Evolutionary conservation across 1,140 invertebrate genomes (phyloP).

Genomic region (Caligus rogercresseyi): DNA sequence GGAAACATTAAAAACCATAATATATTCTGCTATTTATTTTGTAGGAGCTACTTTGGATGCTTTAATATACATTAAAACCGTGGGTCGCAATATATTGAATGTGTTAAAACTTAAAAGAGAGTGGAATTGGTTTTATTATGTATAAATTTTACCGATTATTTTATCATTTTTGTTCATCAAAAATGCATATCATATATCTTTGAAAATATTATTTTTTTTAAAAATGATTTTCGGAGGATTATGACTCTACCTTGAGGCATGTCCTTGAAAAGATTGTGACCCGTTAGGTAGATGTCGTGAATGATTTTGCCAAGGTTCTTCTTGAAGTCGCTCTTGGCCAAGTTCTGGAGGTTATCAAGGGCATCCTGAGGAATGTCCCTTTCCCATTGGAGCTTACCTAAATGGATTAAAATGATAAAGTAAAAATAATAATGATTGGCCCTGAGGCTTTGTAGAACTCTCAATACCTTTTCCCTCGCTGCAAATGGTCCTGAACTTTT

Average conservation of each 20-base stretch:
- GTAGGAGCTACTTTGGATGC: too few species aligned
- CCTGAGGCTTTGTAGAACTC: neutral
- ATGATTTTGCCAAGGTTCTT: conserved; percentile 21
- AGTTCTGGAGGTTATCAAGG: conserved; percentile 16
- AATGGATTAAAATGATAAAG: neutral
- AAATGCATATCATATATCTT: too few species aligned
- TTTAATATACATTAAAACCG: too few species aligned
- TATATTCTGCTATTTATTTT: too few species aligned
- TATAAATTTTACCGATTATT: too few species aligned
- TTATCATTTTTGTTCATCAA: too few species aligned
- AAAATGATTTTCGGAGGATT: neutral
- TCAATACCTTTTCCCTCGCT: conserved; percentile 17
- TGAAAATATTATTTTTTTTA: neutral
- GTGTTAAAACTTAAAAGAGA: too few species aligned
- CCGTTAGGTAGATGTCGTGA: conserved; percentile 21
- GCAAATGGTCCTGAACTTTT: conserved; percentile 15
- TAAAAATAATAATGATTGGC: neutral
- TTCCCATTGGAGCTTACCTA: conserved; percentile 18
- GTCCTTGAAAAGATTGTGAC: conserved; percentile 20
- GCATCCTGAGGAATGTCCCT: conserved; percentile 19
- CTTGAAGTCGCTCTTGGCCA: conserved; percentile 19
- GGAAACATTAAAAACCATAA: too few species aligned
- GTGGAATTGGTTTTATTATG: too few species aligned
- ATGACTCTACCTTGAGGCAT: conserved; percentile 18
- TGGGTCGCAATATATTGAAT: too few species aligned